Evolutionary conservation across 1,140 invertebrate species (phyloP).

Genomic region (Drosophila aff.): DNA sequence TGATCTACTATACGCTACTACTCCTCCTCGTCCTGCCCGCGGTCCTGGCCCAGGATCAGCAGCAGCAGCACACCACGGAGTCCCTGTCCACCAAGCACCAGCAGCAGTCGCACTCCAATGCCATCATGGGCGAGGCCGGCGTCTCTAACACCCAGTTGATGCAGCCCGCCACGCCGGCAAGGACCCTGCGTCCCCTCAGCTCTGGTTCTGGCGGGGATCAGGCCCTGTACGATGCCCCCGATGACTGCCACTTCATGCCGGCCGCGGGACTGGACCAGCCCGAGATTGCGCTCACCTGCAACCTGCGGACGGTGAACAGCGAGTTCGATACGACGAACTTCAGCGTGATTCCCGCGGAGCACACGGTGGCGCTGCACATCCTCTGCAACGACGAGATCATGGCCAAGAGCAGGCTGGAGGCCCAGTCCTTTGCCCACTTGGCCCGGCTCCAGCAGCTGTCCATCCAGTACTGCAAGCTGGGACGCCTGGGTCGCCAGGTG

Average conservation of each 20-base stretch:
- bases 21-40: constrained; percentile 12
- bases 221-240: constrained; percentile 90
- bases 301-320: constrained; percentile 91
- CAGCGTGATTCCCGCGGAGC: constrained; percentile 93
- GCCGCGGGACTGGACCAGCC: constrained; percentile 82
- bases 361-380: constrained; percentile 92
- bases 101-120: constrained; percentile 73
- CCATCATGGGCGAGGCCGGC: constrained; percentile 81
- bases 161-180: constrained; percentile 58
- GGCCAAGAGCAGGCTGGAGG: constrained; percentile 90
- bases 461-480: constrained; percentile 94
- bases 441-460: constrained; percentile 91
- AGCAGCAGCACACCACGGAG: constrained; percentile 34
- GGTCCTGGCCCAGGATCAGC: constrained; percentile 38
- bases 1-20: constrained; percentile 35
- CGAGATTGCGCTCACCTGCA: constrained; percentile 92
- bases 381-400: constrained; percentile 91
- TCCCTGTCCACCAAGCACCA: constrained; percentile 51
- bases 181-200: constrained; percentile 57
- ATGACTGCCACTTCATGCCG: constrained; percentile 88
- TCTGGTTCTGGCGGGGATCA: constrained; percentile 50
- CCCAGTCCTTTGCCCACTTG: constrained; percentile 92
- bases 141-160: constrained; percentile 72
- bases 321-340: constrained; percentile 95
- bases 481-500: constrained; percentile 90